Evolutionary conservation across 2,113 vertebrate species (phyloP), one percentile per base, ranked within the genome.

Genomic region (Cyprinodon tularosa): DNA sequence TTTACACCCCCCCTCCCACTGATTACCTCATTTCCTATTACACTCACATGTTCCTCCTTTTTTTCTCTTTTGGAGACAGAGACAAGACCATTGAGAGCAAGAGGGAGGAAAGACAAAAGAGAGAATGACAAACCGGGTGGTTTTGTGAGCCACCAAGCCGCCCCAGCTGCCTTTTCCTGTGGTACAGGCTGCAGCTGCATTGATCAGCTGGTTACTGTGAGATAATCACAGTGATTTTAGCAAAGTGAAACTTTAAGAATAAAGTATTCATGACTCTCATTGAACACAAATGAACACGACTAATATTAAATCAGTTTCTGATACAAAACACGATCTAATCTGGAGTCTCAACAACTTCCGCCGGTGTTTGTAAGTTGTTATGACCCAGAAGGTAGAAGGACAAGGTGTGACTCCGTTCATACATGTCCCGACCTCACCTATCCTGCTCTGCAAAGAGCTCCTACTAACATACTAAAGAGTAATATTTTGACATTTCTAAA

Each of bases 91-190:
- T 88, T 89, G 37, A 86, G 62, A 86, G 12, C n/a, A 60, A 29
- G 59, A 66, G 42, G 82, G 64, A 80, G 74, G 74, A 84, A 80
- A 85, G 80, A 65, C 76, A 88, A 65, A 9, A 69, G 57, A 68
- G 65, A 71, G 67, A 83, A 17, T 78, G 66, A 86, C 15, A 0
- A 67, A 86, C 77, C 68, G 82, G 81, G 74, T 78, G 84, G 82
- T 80, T 79, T 78, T 65, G 36, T 81, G 65, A 88, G 83, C 14
- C 14, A 80, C 83, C 77, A 68, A 86, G 76, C 86, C 85, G 84
- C 83, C 82, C 81, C 57, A 72, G 86, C 91, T 84, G 89, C 91
- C 86, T 92, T 88, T 91, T 93, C 90, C 91, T 88, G 91, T 88
- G 77, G 72, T 81, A 36, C 86, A 85, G 78, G 85, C 74, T 85